These are phyloP conservation scores for Latrodectus elegans DNA, from an alignment of 2,888 invertebrate genomes.

Conservation along the genomic window DNA sequence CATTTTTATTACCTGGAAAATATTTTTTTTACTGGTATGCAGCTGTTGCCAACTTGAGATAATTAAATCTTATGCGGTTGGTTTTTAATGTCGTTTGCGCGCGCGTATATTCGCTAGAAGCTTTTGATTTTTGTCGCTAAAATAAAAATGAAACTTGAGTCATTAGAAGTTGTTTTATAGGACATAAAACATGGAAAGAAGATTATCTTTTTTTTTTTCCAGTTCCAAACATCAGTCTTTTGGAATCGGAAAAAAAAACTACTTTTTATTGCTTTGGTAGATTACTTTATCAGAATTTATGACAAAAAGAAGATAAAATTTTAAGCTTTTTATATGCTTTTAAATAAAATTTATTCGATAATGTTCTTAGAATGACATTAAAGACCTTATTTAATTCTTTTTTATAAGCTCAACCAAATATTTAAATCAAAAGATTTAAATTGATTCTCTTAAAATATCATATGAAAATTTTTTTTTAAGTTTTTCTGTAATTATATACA, in stretches of 20 bases:
- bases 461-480: no score
- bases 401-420: not conserved
- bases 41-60: conserved; percentile 34
- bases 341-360: conserved; percentile 12
- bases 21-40: conserved; percentile 8
- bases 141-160: conserved; percentile 30
- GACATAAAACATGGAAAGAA: conserved; percentile 28
- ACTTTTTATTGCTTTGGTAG: conserved; percentile 23
- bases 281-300: conserved; percentile 26
- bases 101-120: not conserved
- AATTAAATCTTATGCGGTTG: conserved; percentile 34
- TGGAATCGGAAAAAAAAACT: conserved; percentile 13
- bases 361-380: conserved; percentile 13
- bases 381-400: not conserved
- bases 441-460: no score
- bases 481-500: no score
- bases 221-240: not conserved
- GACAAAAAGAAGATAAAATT: conserved; percentile 8
- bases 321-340: conserved; percentile 1
- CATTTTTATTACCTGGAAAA: conserved; percentile 30
- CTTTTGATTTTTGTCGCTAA: conserved; percentile 21
- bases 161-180: conserved; percentile 51
- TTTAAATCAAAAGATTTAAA: no score
- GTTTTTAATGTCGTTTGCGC: conserved; percentile 22
- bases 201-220: conserved; percentile 14